Evolutionary conservation across 2,888 invertebrate species (phyloP), one percentile per base, ranked within the genome.

Genomic region (Cantharis rustica): DNA sequence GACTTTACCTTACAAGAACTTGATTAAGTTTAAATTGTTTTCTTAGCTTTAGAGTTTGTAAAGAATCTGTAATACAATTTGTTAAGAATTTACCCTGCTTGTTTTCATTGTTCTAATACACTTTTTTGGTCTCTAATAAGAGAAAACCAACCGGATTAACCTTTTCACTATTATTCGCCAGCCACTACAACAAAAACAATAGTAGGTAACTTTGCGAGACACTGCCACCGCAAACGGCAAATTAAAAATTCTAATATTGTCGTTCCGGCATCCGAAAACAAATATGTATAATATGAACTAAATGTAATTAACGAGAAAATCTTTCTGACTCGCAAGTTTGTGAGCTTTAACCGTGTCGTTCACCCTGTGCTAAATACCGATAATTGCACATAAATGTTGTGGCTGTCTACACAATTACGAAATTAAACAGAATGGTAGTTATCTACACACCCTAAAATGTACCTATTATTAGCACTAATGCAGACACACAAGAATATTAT

Each of bases 21-120:
- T 80, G 81, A 81, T 82, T 83, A 82, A 79, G 80, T 80, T 77
- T 79, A 81, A 83, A 82, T 80, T 81, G 82, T 82, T 82, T 82
- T 82, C 82, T 76, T 79, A 79, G 78, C 79, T 76, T 76, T 66
- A 20, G 64, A 66, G 64, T 66, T 66, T 66, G 64, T 66, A 66
- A 66, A 66, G 64, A 66, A 23, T 66, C 20, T 17, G 64, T 66
- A 66, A 66, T 66, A 16, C 64, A 66, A 66, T 66, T 66, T 66
- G 64, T 20, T 23, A 66, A 66, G 64, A 66, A 66, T 66, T 66
- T 66, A 66, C 64, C 64, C 23, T 20, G 23, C n/a, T 23, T 20
- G 23, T 23, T 66, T 47, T 66, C 23, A 66, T 66, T 66, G 64
- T 66, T 23, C n/a, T n/a, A 20, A 66, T 20, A 66, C 23, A 66